A percentile compares a stretch with the other conserved stretches of the same genome.
Evolutionary conservation across 2,113 vertebrate genomes (phyloP).

Genomic region (Panthera tigris): DNA sequence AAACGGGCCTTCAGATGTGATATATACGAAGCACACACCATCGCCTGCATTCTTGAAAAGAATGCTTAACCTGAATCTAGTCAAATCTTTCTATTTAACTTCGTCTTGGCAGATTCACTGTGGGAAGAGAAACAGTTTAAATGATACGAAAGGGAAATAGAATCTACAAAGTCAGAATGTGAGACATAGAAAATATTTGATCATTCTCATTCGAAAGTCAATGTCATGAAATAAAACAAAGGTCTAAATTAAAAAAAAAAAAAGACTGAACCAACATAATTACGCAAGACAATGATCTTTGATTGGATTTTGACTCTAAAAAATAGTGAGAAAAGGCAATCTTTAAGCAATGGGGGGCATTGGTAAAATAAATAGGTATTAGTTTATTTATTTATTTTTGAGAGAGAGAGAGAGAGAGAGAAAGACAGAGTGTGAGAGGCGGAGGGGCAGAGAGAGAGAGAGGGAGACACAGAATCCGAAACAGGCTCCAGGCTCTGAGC

Average conservation of each 20-base stretch:
- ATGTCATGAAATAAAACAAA: slow-evolving; percentile 1
- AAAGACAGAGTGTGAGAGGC: too few relatives aligned
- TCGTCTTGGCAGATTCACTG: neutral
- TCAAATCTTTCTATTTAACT: slow-evolving; percentile 11
- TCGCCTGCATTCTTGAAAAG: slow-evolving; percentile 21
- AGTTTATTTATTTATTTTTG: neutral
- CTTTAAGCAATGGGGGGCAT: slow-evolving; percentile 13
- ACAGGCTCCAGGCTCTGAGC: too few relatives aligned
- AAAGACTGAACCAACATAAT: neutral
- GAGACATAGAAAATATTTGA: neutral
- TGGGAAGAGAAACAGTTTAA: slow-evolving; percentile 13
- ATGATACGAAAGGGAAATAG: slow-evolving; percentile 7
- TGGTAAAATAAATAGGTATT: slow-evolving; percentile 38
- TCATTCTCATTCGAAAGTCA: slow-evolving; percentile 38
- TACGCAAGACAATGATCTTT: neutral
- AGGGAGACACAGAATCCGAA: too few relatives aligned
- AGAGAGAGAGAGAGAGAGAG: too few relatives aligned
- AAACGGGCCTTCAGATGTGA: neutral
- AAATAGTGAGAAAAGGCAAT: neutral
- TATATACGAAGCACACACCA: neutral
- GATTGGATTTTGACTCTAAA: slow-evolving; percentile 3
- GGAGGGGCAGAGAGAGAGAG: too few relatives aligned
- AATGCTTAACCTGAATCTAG: slow-evolving; percentile 39
- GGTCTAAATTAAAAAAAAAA: neutral
- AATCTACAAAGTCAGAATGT: slow-evolving; percentile 2